Evolutionary conservation across 2,797 vertebrate species (phyloP), one percentile per base, ranked within the genome.

Genomic region (Scyliorhinus canicula): DNA sequence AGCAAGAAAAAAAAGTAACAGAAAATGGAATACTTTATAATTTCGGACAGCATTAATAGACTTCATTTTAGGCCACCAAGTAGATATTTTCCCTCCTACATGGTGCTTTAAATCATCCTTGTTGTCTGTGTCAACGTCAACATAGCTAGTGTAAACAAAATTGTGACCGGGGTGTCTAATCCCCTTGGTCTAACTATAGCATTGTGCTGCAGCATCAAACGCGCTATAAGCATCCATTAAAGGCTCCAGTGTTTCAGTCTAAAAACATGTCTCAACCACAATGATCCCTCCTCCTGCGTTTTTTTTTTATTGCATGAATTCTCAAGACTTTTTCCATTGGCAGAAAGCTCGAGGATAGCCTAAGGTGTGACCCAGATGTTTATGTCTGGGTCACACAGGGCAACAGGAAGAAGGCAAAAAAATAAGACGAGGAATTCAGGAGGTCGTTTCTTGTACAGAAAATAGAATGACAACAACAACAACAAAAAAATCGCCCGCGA

Each of bases 351-450:
- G 88, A 65, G 88, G 88, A 65, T 91, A 91, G 88, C 88, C 88
- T 91, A 26, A 91, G 60, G 88, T 91, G 88, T 65, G 60, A 91
- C 88, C 88, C 88, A 91, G 88, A 91, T 91, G 88, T 91, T 91
- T 65, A n/a, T 91, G 88, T 91, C 88, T 91, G 57, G 88, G 88
- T 91, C 88, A 91, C 24, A 21, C 88, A 91, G 88, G 88, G 88
- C 88, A 91, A 91, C 88, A 91, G 88, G 88, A 91, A 91, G 63
- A 44, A 91, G 88, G 88, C 88, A 65, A 14, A 91, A 60, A 91
- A 91, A 91, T 91, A 91, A 57, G 60, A 24, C 57, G 2, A 65
- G 88, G 60, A 65, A 91, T 91, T 91, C 88, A 65, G n/a, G 88
- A 91, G 88, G 88, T 91, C n/a, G 63, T 91, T 65, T 28, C 88